Evolutionary conservation across 2,113 vertebrate genomes (phyloP).

Genomic region (Xerus inauris): DNA sequence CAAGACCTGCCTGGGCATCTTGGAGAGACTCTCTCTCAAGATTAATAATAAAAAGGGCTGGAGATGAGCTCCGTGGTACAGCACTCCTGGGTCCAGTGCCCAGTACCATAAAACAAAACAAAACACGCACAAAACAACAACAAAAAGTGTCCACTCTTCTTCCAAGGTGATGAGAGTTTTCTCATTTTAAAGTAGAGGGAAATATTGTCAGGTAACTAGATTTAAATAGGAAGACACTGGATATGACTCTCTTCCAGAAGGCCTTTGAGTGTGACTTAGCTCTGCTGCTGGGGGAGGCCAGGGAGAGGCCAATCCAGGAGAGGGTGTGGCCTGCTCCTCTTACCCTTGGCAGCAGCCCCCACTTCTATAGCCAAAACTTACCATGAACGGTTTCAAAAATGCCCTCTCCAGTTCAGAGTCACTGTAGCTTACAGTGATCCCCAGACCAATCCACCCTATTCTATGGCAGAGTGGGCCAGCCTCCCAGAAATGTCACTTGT

Average conservation of each 20-base stretch:
- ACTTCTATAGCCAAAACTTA: background rate
- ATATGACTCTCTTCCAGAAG: background rate
- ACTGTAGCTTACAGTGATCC: background rate
- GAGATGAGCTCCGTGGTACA: no score
- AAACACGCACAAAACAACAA: no score
- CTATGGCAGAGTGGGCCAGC: background rate
- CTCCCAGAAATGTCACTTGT: background rate
- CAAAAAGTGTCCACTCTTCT: background rate
- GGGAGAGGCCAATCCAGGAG: background rate
- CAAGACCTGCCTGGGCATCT: no score
- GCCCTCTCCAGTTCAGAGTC: background rate
- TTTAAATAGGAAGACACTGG: background rate
- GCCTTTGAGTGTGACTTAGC: background rate
- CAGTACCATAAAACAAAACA: no score
- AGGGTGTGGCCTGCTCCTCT: background rate
- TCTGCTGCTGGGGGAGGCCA: fast-evolving
- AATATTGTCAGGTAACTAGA: background rate
- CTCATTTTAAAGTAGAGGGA: background rate
- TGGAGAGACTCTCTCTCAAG: no score
- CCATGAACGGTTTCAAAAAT: background rate
- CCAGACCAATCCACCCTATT: background rate
- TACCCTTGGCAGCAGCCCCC: fast-evolving
- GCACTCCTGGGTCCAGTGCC: no score
- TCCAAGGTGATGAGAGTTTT: background rate
- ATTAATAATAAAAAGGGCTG: no score